These are phyloP conservation scores for Drosophila formosana DNA, from an alignment of 2,888 invertebrate genomes.

Conservation along the genomic window DNA sequence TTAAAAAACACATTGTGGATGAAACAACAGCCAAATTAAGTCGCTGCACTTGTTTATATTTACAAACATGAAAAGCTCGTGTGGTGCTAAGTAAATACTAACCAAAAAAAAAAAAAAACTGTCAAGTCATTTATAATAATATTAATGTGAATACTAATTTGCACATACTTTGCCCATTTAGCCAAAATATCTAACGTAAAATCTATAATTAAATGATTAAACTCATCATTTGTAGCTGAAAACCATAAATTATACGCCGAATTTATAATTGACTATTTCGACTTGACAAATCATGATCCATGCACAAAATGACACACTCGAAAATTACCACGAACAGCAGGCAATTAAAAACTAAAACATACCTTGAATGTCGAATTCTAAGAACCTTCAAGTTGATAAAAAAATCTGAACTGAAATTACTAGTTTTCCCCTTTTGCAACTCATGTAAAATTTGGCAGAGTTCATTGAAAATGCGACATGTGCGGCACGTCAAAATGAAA, in stretches of 20 bases:
- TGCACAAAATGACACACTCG: neutral
- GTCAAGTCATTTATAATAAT: neutral
- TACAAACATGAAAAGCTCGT: neutral
- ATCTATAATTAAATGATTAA: neutral
- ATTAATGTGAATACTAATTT: neutral
- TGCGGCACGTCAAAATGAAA: neutral
- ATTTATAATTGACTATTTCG: constrained; percentile 4
- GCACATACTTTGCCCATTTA: neutral
- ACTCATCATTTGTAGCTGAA: neutral
- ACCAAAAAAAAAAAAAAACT: neutral
- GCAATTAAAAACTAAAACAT: neutral
- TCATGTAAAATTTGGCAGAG: neutral
- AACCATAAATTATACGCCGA: neutral
- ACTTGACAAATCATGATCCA: constrained; percentile 3
- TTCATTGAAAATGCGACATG: constrained; percentile 29
- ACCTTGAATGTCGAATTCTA: neutral
- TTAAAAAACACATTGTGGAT: neutral
- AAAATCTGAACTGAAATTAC: neutral
- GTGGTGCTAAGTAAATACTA: constrained; percentile 1
- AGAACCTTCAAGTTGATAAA: constrained; percentile 13
- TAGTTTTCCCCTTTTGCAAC: neutral
- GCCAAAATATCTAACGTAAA: neutral
- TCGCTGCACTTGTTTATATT: constrained; percentile 5
- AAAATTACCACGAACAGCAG: constrained; percentile 9
- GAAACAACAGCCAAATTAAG: neutral